These are phyloP conservation scores for Trematocara unimaculatum DNA, from an alignment of 2,113 vertebrate species.

Conservation along the genomic window DNA sequence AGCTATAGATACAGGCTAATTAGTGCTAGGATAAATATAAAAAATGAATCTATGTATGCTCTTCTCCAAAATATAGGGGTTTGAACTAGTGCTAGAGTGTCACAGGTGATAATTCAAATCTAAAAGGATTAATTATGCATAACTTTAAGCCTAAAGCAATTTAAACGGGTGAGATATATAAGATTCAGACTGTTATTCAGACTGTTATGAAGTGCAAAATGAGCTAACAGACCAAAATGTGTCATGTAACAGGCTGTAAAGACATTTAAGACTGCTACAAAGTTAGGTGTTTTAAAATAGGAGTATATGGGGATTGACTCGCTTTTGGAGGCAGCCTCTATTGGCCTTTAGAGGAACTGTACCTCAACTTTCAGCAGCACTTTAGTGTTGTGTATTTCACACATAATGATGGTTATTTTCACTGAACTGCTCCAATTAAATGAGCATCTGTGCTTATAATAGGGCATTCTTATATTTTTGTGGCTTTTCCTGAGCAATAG, in stretches of 20 bases:
- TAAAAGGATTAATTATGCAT: not conserved
- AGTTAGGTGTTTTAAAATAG: not conserved
- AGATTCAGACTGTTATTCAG: not conserved
- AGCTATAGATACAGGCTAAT: not conserved
- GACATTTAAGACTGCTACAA: not conserved
- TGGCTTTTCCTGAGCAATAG: not conserved
- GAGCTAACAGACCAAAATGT: not conserved
- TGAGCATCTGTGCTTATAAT: not conserved
- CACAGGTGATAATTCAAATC: not conserved
- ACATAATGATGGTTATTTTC: not conserved
- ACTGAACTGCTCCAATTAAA: not conserved
- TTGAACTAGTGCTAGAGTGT: not conserved
- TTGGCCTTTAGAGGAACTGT: not conserved
- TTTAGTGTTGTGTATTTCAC: not conserved
- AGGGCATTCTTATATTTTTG: not conserved
- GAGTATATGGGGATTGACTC: not conserved
- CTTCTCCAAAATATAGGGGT: not conserved
- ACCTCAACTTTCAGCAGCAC: not conserved
- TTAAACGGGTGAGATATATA: not conserved
- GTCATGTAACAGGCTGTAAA: not conserved
- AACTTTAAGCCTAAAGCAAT: not conserved
- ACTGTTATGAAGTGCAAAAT: not conserved
- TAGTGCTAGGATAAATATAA: not conserved
- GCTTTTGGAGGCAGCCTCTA: not conserved
- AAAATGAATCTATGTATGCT: not conserved